phyloP scores from a whole-genome alignment of 2,888 invertebrate genomes.

The Dynastes maya region DNA sequence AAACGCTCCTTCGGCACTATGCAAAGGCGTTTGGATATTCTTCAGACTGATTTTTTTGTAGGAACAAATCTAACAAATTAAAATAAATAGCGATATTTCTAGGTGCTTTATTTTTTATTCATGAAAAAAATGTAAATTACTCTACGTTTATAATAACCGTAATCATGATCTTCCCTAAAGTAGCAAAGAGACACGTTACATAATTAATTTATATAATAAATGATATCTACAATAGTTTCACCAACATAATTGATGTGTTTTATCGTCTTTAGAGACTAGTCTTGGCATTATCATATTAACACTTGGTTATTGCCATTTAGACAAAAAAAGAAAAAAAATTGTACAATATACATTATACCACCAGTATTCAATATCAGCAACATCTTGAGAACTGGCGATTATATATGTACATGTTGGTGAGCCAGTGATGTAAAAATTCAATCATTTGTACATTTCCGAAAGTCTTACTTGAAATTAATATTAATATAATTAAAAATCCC shows the following conservation, averaged over 20 bases:
- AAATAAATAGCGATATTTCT: slow-evolving; percentile 46
- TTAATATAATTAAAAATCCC: slow-evolving; percentile 35
- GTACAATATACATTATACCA: slow-evolving; percentile 61
- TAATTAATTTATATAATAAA: slow-evolving; percentile 60
- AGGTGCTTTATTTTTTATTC: slow-evolving; percentile 76
- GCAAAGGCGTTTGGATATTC: too few relatives aligned
- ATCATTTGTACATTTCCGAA: slow-evolving; percentile 46
- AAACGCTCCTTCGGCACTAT: too few relatives aligned
- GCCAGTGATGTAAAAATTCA: slow-evolving; percentile 45
- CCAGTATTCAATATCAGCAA: slow-evolving; percentile 54
- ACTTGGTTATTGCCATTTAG: slow-evolving; percentile 62
- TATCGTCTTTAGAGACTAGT: slow-evolving; percentile 59
- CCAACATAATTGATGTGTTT: slow-evolving; percentile 58
- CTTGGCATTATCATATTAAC: slow-evolving; percentile 60
- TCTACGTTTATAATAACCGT: slow-evolving; percentile 70
- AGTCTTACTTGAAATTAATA: slow-evolving; percentile 40
- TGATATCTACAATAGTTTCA: slow-evolving; percentile 64
- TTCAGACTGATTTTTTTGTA: too few relatives aligned
- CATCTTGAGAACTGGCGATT: slow-evolving; percentile 39
- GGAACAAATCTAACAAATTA: not conserved
- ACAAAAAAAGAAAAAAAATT: slow-evolving; percentile 56
- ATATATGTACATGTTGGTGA: slow-evolving; percentile 50
- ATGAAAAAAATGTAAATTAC: slow-evolving; percentile 81
- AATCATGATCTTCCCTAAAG: slow-evolving; percentile 62
- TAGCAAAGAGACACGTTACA: slow-evolving; percentile 64